These are phyloP conservation scores for Bufo gargarizans DNA, from an alignment of 2,113 vertebrate genomes.

Conservation along the genomic window DNA sequence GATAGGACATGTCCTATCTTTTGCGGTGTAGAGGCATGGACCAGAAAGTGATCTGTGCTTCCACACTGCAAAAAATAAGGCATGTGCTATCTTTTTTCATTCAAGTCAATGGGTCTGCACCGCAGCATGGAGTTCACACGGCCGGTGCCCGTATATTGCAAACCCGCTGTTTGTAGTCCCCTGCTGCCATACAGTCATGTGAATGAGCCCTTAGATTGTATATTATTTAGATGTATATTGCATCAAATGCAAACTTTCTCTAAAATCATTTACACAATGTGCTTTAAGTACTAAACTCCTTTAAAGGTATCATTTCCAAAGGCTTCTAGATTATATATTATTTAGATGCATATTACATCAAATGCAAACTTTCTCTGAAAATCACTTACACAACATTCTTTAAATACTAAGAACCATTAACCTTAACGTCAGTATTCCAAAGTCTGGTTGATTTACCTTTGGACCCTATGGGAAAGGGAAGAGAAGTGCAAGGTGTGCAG, in stretches of 20 bases:
- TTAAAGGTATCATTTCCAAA: conserved; percentile 52
- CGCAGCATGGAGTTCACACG: no score
- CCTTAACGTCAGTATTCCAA: conserved; percentile 58
- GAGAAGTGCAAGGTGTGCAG: conserved; percentile 46
- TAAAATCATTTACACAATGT: conserved; percentile 54
- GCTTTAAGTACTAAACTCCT: conserved; percentile 54
- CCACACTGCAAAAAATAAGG: no score
- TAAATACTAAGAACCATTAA: conserved; percentile 19
- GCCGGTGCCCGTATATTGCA: no score
- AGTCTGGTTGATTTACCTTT: conserved; percentile 61
- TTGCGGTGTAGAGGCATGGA: no score
- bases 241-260: conserved; percentile 54
- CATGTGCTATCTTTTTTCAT: no score
- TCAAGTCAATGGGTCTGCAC: no score
- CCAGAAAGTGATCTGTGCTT: no score
- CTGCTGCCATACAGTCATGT: conserved; percentile 15
- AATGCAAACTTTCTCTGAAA: conserved; percentile 55
- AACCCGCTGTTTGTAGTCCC: no score
- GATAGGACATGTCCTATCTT: no score
- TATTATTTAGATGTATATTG: conserved; percentile 12
- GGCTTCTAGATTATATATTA: conserved; percentile 13
- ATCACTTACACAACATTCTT: conserved; percentile 55
- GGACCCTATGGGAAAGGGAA: conserved; percentile 51
- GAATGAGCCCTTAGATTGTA: conserved; percentile 7
- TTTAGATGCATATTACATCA: conserved; percentile 24